A percentile compares a stretch with the other conserved stretches of the same genome.
Conservation (phyloP, 2,797 vertebrate genomes). For the Pelochelys cantorii region DNA sequence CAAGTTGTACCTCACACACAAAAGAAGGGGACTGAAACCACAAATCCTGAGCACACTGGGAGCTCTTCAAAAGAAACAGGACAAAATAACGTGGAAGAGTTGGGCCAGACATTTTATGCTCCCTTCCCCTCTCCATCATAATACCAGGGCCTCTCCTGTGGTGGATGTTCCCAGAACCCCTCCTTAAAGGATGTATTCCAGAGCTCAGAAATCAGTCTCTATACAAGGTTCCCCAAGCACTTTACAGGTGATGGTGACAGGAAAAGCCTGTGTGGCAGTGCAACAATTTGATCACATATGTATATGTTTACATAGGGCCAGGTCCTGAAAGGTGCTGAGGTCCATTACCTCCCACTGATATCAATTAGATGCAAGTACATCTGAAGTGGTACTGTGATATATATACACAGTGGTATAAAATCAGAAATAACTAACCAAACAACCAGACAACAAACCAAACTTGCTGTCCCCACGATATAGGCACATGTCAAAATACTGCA, state of each 20-base stretch:
- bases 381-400: not conserved
- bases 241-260: not conserved
- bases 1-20: not conserved
- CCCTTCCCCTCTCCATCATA: not conserved
- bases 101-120: not conserved
- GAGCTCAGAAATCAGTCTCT: not conserved
- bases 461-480: not conserved
- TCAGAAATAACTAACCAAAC: not conserved
- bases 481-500: not conserved
- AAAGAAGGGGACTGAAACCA: not conserved
- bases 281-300: not conserved
- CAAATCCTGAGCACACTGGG: not conserved
- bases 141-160: not conserved
- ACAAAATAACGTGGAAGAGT: not conserved
- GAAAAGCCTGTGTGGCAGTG: accelerated
- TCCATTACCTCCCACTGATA: not conserved
- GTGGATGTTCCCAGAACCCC: not conserved
- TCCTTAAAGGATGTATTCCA: not conserved
- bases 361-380: not conserved
- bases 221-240: not conserved
- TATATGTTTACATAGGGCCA: not conserved
- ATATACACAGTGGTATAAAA: not conserved
- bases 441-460: not conserved
- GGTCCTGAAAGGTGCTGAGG: not conserved
- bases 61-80: not conserved